Evolutionary conservation across 2,888 invertebrate genomes (phyloP).

Genomic region (Lasioglossum vierecki): DNA sequence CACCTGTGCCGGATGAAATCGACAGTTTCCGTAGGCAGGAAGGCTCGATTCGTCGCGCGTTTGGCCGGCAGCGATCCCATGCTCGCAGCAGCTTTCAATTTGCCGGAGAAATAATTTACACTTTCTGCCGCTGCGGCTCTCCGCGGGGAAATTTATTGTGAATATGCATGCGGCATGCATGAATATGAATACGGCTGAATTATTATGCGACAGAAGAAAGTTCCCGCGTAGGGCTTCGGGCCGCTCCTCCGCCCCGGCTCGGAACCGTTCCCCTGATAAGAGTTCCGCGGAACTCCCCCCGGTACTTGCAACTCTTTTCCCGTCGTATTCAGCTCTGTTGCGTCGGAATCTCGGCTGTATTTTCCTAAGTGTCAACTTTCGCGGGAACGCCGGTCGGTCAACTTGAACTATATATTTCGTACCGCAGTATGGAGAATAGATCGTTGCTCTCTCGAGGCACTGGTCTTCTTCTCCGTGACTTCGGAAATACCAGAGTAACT

Average conservation of each 20-base stretch:
- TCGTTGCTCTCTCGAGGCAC: neutral
- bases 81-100: constrained; percentile 62
- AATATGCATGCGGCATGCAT: constrained; percentile 71
- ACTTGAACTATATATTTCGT: neutral
- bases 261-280: constrained; percentile 14
- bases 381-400: neutral
- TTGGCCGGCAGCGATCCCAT: constrained; percentile 11
- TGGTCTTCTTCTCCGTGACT: neutral
- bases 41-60: constrained; percentile 36
- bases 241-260: neutral
- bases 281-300: neutral
- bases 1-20: constrained; percentile 44
- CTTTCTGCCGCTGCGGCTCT: constrained; percentile 49
- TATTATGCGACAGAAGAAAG: constrained; percentile 67
- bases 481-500: neutral
- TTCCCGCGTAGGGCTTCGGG: constrained; percentile 29
- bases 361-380: constrained; percentile 16
- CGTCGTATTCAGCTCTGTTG: neutral
- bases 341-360: constrained; percentile 4
- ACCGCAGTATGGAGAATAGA: neutral
- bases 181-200: constrained; percentile 72
- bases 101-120: constrained; percentile 66
- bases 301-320: constrained; percentile 14
- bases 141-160: constrained; percentile 64
- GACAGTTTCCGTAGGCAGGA: constrained; percentile 42